These are phyloP conservation scores for Belgica antarctica DNA, from an alignment of 2,888 invertebrate genomes.

Conservation along the genomic window DNA sequence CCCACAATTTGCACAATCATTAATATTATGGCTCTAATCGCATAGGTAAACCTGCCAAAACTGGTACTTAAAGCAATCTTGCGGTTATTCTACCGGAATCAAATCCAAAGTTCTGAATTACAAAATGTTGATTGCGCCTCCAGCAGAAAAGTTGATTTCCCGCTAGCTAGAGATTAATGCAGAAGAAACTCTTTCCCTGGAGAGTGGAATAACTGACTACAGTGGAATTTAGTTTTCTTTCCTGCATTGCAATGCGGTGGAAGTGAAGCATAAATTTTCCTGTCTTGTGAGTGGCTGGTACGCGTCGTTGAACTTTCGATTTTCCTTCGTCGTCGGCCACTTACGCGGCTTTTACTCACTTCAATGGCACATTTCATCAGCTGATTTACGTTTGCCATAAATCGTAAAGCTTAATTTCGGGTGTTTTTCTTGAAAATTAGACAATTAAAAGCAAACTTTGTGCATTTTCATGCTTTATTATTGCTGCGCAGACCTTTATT, in stretches of 20 bases:
- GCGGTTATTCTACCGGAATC: too few species aligned
- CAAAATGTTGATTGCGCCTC: background rate
- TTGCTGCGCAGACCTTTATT: too few species aligned
- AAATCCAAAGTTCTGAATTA: too few species aligned
- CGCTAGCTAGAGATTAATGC: too few species aligned
- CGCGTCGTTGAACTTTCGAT: conserved; percentile 11
- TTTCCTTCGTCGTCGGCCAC: background rate
- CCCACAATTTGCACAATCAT: too few species aligned
- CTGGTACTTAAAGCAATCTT: too few species aligned
- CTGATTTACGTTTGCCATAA: background rate
- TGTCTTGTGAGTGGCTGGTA: background rate
- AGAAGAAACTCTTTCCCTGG: background rate
- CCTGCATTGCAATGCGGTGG: background rate
- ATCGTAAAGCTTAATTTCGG: background rate
- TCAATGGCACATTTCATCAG: conserved; percentile 6
- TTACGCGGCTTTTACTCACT: background rate
- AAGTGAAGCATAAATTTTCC: conserved; percentile 10
- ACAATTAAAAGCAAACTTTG: background rate
- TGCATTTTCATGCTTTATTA: too few species aligned
- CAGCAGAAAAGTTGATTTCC: background rate
- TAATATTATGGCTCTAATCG: too few species aligned
- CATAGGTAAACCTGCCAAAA: too few species aligned
- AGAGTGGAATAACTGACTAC: too few species aligned
- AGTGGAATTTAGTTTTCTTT: background rate
- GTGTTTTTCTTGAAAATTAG: background rate